Conservation (phyloP, 2,113 vertebrate genomes). For the Serinus canaria region DNA sequence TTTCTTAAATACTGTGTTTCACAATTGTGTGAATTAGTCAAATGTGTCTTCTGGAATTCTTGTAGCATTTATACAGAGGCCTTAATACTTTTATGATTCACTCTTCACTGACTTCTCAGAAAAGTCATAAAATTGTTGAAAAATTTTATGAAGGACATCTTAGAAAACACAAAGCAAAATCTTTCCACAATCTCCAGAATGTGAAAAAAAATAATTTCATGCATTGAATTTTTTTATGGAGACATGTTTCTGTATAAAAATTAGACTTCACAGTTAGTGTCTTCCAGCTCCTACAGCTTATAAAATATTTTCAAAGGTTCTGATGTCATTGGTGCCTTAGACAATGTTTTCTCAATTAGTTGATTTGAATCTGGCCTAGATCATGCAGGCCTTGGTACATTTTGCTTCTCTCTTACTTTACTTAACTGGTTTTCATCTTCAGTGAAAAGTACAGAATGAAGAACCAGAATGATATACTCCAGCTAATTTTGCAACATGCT, state of each 20-base stretch:
- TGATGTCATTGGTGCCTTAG: background rate
- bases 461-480: background rate
- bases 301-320: background rate
- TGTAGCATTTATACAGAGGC: background rate
- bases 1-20: background rate
- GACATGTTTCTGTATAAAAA: background rate
- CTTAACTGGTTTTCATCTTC: background rate
- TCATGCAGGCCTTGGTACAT: background rate
- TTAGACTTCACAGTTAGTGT: background rate
- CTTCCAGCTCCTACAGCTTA: background rate
- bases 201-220: background rate
- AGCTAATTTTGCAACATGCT: background rate
- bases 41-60: conserved; percentile 7
- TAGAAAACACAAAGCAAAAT: background rate
- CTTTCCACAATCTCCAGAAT: background rate
- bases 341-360: background rate
- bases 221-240: background rate
- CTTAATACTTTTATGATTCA: background rate
- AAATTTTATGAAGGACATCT: background rate
- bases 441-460: background rate
- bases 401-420: background rate
- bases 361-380: background rate
- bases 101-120: background rate
- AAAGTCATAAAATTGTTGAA: background rate
- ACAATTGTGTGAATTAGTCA: background rate